phyloP scores from a whole-genome alignment of 2,113 vertebrate genomes.

The Cavia porcellus region DNA sequence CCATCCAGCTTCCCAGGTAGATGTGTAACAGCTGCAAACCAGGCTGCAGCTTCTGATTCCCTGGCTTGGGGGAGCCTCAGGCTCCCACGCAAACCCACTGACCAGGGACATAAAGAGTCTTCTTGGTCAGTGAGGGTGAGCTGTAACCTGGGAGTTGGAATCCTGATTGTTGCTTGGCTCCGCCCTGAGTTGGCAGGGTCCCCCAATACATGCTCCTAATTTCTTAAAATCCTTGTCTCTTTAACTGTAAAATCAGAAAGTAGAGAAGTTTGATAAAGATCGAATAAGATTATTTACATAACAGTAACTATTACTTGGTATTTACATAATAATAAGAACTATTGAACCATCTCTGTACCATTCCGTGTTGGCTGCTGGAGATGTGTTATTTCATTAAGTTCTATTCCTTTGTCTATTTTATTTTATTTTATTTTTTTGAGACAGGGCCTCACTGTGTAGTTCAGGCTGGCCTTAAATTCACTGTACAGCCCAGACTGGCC shows the following conservation, averaged over 20 bases:
- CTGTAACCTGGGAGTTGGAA: not conserved
- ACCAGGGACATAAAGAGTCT: not conserved
- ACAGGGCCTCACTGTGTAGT: not conserved
- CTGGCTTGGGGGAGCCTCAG: not conserved
- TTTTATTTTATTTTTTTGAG: not conserved
- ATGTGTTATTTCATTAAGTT: not conserved
- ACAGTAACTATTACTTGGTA: not conserved
- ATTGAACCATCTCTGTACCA: not conserved
- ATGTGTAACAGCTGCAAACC: not conserved
- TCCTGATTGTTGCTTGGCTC: not conserved
- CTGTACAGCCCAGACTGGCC: too few relatives aligned
- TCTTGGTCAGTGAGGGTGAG: not conserved
- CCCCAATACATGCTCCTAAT: not conserved
- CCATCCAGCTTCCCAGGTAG: not conserved
- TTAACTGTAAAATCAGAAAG: not conserved
- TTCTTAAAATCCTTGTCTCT: conserved; percentile 38
- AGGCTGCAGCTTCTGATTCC: not conserved
- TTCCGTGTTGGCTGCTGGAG: not conserved
- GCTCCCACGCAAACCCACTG: not conserved
- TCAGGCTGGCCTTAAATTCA: not conserved
- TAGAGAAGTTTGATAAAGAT: not conserved
- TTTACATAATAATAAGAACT: not conserved
- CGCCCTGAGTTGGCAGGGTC: not conserved
- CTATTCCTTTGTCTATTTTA: not conserved
- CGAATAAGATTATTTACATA: not conserved